Evolutionary conservation across 2,888 invertebrate species (phyloP).

Genomic region (Himalopsyche anomala): DNA sequence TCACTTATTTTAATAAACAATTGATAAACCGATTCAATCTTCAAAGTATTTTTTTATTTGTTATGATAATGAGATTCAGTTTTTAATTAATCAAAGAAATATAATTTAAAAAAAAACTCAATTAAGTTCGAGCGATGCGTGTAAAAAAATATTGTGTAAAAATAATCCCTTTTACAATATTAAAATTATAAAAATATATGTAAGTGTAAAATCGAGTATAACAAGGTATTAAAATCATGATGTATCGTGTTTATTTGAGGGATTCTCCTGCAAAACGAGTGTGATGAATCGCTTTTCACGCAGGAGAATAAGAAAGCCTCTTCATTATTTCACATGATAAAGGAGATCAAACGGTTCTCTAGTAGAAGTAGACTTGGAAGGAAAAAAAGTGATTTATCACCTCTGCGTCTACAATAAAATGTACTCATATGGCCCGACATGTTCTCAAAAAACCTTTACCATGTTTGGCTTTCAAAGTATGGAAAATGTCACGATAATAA

Average conservation of each 20-base stretch:
- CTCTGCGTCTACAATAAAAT: constrained; percentile 38
- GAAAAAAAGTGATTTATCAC: constrained; percentile 36
- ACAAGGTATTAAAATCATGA: constrained; percentile 16
- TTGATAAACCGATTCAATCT: too few relatives aligned
- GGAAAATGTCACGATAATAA: constrained; percentile 29
- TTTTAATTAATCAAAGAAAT: too few relatives aligned
- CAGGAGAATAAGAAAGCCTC: constrained; percentile 40
- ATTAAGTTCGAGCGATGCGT: too few relatives aligned
- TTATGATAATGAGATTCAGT: too few relatives aligned
- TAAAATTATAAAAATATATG: not conserved
- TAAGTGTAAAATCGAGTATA: not conserved
- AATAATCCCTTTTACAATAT: not conserved
- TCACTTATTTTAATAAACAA: too few relatives aligned
- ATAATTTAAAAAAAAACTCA: too few relatives aligned
- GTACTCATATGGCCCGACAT: constrained; percentile 40
- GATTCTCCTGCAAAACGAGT: constrained; percentile 17
- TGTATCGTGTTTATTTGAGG: constrained; percentile 36
- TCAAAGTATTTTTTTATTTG: too few relatives aligned
- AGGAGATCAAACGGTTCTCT: constrained; percentile 39
- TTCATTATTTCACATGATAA: constrained; percentile 43
- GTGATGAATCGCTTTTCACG: constrained; percentile 40
- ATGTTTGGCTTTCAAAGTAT: constrained; percentile 32
- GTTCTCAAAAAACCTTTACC: constrained; percentile 36
- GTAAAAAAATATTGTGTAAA: too few relatives aligned
- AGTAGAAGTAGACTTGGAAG: constrained; percentile 28